phyloP scores from a whole-genome alignment of 1,140 invertebrate genomes.

The Metaphire vulgaris region DNA sequence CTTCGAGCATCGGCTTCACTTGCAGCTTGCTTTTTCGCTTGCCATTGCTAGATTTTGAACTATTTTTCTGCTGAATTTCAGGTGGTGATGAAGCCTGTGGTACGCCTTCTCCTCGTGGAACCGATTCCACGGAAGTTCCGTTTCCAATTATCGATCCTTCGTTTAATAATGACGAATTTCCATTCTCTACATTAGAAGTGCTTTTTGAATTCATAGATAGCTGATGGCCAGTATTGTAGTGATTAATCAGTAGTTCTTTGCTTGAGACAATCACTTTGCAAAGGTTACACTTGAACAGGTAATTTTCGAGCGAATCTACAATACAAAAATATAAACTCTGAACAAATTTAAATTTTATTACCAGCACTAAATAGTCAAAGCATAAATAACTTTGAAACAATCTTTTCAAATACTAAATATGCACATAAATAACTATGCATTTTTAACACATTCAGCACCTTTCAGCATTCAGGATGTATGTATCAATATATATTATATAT shows the following conservation, averaged over 20 bases:
- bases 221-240: constrained; percentile 11
- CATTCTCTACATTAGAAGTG: background rate
- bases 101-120: background rate
- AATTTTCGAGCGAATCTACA: constrained; percentile 20
- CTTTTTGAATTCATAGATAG: background rate
- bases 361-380: too few relatives aligned
- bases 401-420: too few relatives aligned
- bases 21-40: background rate
- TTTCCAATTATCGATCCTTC: background rate
- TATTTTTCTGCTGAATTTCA: background rate
- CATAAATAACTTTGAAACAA: too few relatives aligned
- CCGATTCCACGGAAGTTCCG: background rate
- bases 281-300: constrained; percentile 17
- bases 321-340: too few relatives aligned
- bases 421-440: too few relatives aligned
- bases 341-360: too few relatives aligned
- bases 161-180: background rate
- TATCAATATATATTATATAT: too few relatives aligned
- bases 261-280: constrained; percentile 20
- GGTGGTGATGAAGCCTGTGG: background rate
- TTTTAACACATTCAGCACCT: too few relatives aligned
- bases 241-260: constrained; percentile 7
- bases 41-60: constrained; percentile 4
- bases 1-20: background rate
- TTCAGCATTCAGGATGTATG: too few relatives aligned